phyloP scores from a whole-genome alignment of 2,113 vertebrate species.

The Eidolon helvum region DNA sequence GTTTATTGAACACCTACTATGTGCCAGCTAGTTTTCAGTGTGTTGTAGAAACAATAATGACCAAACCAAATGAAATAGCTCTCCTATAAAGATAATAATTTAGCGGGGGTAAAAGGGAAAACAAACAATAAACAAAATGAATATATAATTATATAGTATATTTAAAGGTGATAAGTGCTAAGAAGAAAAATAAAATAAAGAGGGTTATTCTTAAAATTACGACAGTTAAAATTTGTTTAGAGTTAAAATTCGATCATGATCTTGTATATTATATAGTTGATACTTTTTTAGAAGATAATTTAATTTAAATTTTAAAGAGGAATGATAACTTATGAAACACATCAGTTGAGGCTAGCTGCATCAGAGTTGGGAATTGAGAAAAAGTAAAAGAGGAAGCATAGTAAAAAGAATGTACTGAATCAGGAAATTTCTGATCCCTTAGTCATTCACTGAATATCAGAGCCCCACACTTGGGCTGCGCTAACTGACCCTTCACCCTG shows the following conservation, averaged over 20 bases:
- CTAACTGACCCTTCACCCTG: neutral
- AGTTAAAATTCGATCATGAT: neutral
- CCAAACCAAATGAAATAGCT: neutral
- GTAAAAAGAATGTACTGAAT: neutral
- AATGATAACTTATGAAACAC: neutral
- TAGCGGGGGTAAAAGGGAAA: neutral
- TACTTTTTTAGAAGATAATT: neutral
- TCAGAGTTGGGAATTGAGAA: neutral
- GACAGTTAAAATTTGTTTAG: neutral
- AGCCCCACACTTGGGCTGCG: neutral
- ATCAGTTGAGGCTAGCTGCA: neutral
- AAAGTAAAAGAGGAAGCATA: neutral
- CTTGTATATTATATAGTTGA: neutral
- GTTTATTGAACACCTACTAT: neutral
- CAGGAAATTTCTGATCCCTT: neutral
- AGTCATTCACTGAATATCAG: neutral
- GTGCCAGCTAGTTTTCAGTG: neutral
- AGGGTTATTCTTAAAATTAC: neutral
- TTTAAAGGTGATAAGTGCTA: neutral
- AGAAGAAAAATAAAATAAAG: neutral
- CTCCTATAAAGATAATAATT: neutral
- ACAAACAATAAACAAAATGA: neutral
- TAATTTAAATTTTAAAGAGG: neutral
- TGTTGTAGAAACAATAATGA: neutral
- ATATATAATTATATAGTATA: neutral